phyloP scores from a whole-genome alignment of 2,888 invertebrate genomes.

The Rhagonycha fulva region DNA sequence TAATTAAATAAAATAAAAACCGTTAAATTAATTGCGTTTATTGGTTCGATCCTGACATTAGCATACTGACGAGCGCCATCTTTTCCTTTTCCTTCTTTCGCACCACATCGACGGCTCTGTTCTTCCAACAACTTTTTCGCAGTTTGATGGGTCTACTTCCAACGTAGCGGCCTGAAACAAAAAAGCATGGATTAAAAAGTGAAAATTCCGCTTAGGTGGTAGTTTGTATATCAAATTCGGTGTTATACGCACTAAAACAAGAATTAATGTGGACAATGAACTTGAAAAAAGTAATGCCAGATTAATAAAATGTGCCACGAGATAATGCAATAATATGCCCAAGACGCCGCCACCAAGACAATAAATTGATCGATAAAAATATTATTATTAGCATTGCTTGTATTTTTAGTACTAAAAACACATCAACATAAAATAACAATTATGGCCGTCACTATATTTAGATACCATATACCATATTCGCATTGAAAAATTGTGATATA shows the following conservation, averaged over 20 bases:
- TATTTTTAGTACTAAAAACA: conserved; percentile 19
- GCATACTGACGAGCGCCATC: conserved; percentile 75
- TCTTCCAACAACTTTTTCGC: conserved; percentile 95
- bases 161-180: conserved; percentile 87
- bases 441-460: conserved; percentile 23
- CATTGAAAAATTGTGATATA: conserved; percentile 13
- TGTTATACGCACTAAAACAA: not conserved
- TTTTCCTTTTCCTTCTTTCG: conserved; percentile 97
- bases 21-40: not conserved
- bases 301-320: not conserved
- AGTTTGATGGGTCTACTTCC: conserved; percentile 98
- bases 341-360: conserved; percentile 23
- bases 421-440: conserved; percentile 22
- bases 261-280: not conserved
- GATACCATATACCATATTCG: conserved; percentile 11
- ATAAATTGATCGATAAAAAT: conserved; percentile 21
- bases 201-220: not conserved
- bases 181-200: not conserved
- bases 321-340: not conserved
- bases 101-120: conserved; percentile 89
- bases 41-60: conserved; percentile 60
- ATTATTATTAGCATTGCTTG: conserved; percentile 13
- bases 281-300: not conserved
- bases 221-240: not conserved
- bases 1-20: not conserved